Evolutionary conservation across 2,113 vertebrate species (phyloP).

Genomic region (Helogale parvula): DNA sequence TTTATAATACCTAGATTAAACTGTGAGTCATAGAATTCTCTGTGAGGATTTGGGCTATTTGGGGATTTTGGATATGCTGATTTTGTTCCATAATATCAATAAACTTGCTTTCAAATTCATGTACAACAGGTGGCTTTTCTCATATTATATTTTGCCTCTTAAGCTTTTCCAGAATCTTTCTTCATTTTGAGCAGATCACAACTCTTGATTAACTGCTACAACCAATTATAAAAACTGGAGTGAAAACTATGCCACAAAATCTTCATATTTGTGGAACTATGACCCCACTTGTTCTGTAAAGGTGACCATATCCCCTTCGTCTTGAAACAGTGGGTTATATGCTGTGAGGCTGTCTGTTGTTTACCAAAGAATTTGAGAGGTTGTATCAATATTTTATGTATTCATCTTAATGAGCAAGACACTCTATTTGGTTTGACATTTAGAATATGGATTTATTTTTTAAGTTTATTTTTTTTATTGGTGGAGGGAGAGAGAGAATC

Average conservation of each 20-base stretch:
- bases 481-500: no score
- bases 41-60: conserved; percentile 25
- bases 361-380: not conserved
- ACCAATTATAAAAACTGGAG: not conserved
- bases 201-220: not conserved
- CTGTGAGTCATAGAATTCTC: conserved; percentile 60
- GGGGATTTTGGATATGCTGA: conserved; percentile 33
- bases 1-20: conserved; percentile 63
- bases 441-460: not conserved
- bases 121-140: not conserved
- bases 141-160: not conserved
- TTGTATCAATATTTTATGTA: conserved; percentile 10
- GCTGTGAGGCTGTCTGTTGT: not conserved
- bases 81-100: conserved; percentile 34
- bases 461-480: no score
- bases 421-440: not conserved
- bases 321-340: not conserved
- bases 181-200: not conserved
- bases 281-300: not conserved
- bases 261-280: not conserved
- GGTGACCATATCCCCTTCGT: not conserved
- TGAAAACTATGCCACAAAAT: not conserved
- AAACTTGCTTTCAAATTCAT: conserved; percentile 12
- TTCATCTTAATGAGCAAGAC: not conserved
- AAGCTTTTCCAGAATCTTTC: not conserved